Base-by-base conservation (phyloP, 2,888 invertebrate species). In the Acleris holmiana region DNA sequence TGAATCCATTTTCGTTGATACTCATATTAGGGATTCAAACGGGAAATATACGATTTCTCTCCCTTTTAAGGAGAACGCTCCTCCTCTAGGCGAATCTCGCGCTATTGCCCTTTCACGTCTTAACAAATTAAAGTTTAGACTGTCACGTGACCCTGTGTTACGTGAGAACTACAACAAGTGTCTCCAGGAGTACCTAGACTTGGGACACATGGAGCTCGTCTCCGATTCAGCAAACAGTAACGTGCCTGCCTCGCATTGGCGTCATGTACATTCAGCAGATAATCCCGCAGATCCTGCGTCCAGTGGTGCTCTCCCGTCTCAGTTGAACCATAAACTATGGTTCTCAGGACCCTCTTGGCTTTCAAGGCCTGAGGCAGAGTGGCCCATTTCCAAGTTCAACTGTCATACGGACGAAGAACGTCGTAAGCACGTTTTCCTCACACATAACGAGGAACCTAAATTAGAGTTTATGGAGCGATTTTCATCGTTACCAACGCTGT, bases 41-140 rank as follows among this genome's bases (percentile, higher is more conserved):
- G 49, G 49, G 21, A 19, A 21, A 23, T 49, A 49, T 15, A 21
- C 23, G 15, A 25, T 49, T 21, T 21, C 49, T 4, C 49, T 49
- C 23, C 49, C 49, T 7, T 49, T 49, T n/a, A 21, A 49, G 49
- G 23, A 21, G 4, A 23, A 49, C 49, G 23, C 49, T 3, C 49
- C n/a, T n/a, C n/a, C n/a, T n/a, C n/a, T n/a, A n/a, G n/a, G n/a
- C n/a, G n/a, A n/a, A n/a, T n/a, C n/a, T n/a, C n/a, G 23, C 4
- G 23, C 49, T 15, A 21, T 49, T 15, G 49, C 23, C 49, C 23
- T 23, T 15, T 49, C 49, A 25, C 49, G 49, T 5, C 23, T 10
- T 0, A 49, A 13, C 25, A 49, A 49, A 23, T 13, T 49, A 1
- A 25, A 49, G n/a, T n/a, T 23, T 4, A 19, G 49, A 6, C 25